Evolutionary conservation across 1,140 invertebrate species (phyloP).

Genomic region (Atta texana): DNA sequence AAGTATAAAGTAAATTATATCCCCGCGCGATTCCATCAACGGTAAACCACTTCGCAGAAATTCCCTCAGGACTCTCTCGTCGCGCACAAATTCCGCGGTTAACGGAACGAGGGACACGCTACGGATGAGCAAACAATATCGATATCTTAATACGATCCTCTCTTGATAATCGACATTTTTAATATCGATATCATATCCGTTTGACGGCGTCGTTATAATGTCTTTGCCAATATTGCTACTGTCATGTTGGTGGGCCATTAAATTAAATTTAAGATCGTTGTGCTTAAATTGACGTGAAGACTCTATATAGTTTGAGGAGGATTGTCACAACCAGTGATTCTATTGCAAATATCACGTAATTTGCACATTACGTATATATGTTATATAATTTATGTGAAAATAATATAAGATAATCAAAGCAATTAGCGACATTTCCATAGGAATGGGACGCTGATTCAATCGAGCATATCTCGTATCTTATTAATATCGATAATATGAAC

Average conservation of each 20-base stretch:
- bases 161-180: not conserved
- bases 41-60: slow-evolving; percentile 36
- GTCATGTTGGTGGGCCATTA: not conserved
- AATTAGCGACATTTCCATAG: not conserved
- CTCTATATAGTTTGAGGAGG: not conserved
- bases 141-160: not conserved
- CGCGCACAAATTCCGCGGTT: slow-evolving; percentile 18
- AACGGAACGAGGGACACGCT: not conserved
- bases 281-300: not conserved
- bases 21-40: slow-evolving; percentile 26
- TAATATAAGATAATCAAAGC: slow-evolving; percentile 14
- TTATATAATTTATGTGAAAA: not conserved
- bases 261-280: not conserved
- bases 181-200: slow-evolving; percentile 8
- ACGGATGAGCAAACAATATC: slow-evolving; percentile 6
- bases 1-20: slow-evolving; percentile 60
- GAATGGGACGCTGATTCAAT: not conserved
- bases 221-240: not conserved
- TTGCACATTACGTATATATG: not conserved
- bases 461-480: slow-evolving; percentile 24
- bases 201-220: not conserved
- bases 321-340: not conserved
- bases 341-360: not conserved
- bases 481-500: slow-evolving; percentile 78
- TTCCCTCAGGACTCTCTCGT: not conserved